Evolutionary conservation across 2,797 vertebrate genomes (phyloP).

Genomic region (Spatula versicolor): DNA sequence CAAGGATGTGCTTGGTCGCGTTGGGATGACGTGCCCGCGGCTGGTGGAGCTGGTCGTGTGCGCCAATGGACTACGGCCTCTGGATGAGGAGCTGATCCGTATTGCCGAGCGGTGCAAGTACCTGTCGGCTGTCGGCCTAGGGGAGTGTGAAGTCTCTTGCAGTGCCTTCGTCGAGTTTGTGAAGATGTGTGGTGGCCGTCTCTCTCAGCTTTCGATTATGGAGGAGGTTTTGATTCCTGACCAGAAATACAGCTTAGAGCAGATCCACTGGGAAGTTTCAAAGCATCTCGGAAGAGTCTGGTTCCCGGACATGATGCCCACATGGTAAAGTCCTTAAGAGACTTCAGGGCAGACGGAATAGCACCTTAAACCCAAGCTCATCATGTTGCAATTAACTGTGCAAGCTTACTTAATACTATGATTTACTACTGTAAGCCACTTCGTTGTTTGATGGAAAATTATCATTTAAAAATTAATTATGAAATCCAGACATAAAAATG

Average conservation of each 20-base stretch:
- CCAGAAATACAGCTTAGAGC: constrained; percentile 94
- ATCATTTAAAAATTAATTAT: background rate
- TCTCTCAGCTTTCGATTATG: constrained; percentile 98
- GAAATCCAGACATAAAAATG: background rate
- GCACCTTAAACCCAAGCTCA: constrained; percentile 72
- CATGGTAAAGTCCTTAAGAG: constrained; percentile 84
- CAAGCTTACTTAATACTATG: constrained; percentile 57
- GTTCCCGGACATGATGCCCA: constrained; percentile 99
- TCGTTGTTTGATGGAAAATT: constrained; percentile 54
- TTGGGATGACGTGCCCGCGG: constrained; percentile 95
- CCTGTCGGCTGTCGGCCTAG: constrained; percentile 93
- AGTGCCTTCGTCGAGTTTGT: constrained; percentile 98
- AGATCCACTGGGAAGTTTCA: constrained; percentile 99
- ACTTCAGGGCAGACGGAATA: constrained; percentile 40
- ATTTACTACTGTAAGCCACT: constrained; percentile 53
- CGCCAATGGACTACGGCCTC: constrained; percentile 92
- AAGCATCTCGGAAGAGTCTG: constrained; percentile 97
- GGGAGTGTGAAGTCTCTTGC: constrained; percentile 98
- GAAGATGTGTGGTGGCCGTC: constrained; percentile 94
- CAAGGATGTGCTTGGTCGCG: constrained; percentile 95
- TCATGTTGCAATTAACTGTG: constrained; percentile 44
- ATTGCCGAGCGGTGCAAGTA: constrained; percentile 95
- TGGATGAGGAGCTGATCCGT: constrained; percentile 96
- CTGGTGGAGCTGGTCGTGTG: constrained; percentile 97
- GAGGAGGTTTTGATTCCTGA: constrained; percentile 98